Percentiles rank a stretch among this genome's conserved stretches.
These are phyloP conservation scores for Etia nguti DNA, from an alignment of 2,113 vertebrate genomes.

Conservation along the genomic window DNA sequence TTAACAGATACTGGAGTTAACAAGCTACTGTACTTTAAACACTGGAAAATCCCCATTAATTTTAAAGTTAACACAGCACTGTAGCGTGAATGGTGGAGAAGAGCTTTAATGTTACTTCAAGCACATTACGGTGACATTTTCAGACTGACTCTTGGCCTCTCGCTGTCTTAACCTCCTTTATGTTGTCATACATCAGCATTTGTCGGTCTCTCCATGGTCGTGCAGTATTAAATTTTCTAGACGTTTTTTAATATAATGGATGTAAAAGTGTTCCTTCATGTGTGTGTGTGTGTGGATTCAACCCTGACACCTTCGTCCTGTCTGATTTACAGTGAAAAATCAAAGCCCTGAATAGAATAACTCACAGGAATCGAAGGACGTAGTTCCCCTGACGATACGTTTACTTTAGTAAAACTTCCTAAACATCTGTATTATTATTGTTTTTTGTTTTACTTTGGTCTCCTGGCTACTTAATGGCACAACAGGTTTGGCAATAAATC, in stretches of 20 bases:
- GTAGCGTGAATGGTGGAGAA: conserved; percentile 30
- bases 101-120: conserved; percentile 42
- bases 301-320: not conserved
- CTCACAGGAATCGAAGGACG: not conserved
- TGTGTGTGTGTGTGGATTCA: not conserved
- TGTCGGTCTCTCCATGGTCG: not conserved
- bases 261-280: not conserved
- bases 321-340: not conserved
- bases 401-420: not conserved
- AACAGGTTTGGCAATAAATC: not conserved
- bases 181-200: not conserved
- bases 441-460: not conserved
- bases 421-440: not conserved
- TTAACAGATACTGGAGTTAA: conserved; percentile 63
- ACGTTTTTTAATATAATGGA: not conserved
- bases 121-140: conserved; percentile 9
- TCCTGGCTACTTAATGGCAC: not conserved
- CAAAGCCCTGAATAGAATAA: not conserved
- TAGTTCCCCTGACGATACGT: not conserved
- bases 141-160: conserved; percentile 16
- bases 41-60: conserved; percentile 61
- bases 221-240: not conserved
- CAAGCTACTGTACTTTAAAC: conserved; percentile 69
- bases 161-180: not conserved
- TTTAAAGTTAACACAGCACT: conserved; percentile 52